A percentile compares a stretch with the other conserved stretches of the same genome.
Conservation (phyloP, 92 coral and sea anemone species). For the Plumapathes pennacea region DNA sequence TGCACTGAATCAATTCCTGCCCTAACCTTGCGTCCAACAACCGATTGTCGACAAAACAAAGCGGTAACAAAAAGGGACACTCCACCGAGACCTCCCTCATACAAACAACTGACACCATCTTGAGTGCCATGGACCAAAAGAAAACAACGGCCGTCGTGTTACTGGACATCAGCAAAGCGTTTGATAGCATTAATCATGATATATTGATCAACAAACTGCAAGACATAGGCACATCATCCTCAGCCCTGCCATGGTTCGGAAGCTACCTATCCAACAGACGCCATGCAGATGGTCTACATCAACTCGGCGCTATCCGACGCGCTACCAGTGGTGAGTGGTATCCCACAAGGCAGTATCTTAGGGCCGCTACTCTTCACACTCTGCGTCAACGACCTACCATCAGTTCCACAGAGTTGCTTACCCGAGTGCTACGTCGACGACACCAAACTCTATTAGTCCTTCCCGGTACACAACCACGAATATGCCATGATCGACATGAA, state of each 20-base stretch:
- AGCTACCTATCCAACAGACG: constrained; percentile 12
- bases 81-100: constrained; percentile 41
- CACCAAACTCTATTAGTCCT: constrained; percentile 14
- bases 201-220: constrained; percentile 26
- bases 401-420: constrained; percentile 5
- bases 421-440: constrained; percentile 30
- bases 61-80: constrained; percentile 31
- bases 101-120: constrained; percentile 23
- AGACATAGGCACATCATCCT: constrained; percentile 16
- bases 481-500: constrained; percentile 2
- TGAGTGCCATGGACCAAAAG: constrained; percentile 24
- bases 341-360: constrained; percentile 41
- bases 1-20: constrained; percentile 30
- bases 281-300: constrained; percentile 3
- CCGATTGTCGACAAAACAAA: constrained; percentile 29
- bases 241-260: constrained; percentile 17
- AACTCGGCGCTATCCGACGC: constrained; percentile 14
- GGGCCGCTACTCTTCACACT: constrained; percentile 24
- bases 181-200: constrained; percentile 28
- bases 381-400: constrained; percentile 34
- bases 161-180: constrained; percentile 8
- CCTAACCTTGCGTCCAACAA: constrained; percentile 17
- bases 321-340: constrained; percentile 13
- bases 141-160: constrained; percentile 27
- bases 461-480: constrained; percentile 1